Conservation (phyloP, 2,113 vertebrate genomes). For the Nerophis ophidion region DNA sequence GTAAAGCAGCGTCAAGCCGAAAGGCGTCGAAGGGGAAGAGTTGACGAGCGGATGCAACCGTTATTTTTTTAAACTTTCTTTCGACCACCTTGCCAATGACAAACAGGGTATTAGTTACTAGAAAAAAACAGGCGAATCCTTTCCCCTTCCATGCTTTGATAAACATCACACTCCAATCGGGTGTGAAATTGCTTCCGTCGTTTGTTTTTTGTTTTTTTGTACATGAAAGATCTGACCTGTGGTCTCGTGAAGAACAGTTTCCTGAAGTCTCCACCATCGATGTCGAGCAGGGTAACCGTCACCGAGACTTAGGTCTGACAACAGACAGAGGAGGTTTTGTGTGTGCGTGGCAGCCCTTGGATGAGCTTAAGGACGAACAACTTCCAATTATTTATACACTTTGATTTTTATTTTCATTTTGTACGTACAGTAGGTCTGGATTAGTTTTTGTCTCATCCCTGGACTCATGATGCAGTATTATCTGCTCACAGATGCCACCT, state of each 20-base stretch:
- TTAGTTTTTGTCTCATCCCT: constrained; percentile 22
- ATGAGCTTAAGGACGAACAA: constrained; percentile 58
- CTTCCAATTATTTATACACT: constrained; percentile 40
- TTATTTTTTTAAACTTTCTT: constrained; percentile 33
- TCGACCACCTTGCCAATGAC: constrained; percentile 45
- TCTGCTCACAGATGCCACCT: too few relatives aligned
- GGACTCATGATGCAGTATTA: too few relatives aligned
- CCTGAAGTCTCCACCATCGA: constrained; percentile 1
- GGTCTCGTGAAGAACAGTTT: too few relatives aligned
- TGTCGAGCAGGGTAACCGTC: constrained; percentile 24
- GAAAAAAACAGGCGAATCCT: constrained; percentile 26
- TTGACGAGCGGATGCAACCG: constrained; percentile 18
- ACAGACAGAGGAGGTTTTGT: constrained; percentile 35
- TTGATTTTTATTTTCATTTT: constrained; percentile 22
- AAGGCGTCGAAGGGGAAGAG: constrained; percentile 38
- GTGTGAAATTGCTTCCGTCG: constrained; percentile 22
- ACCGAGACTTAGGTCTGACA: constrained; percentile 20
- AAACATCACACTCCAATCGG: constrained; percentile 29
- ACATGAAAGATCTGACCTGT: neutral
- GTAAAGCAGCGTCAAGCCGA: constrained; percentile 44
- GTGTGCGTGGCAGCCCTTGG: constrained; percentile 50
- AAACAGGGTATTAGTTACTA: constrained; percentile 72
- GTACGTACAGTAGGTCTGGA: constrained; percentile 6
- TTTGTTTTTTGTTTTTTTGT: constrained; percentile 29
- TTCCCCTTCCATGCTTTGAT: constrained; percentile 36